phyloP scores from a whole-genome alignment of 92 coral and sea anemone species.

The Actinostola sp. region DNA sequence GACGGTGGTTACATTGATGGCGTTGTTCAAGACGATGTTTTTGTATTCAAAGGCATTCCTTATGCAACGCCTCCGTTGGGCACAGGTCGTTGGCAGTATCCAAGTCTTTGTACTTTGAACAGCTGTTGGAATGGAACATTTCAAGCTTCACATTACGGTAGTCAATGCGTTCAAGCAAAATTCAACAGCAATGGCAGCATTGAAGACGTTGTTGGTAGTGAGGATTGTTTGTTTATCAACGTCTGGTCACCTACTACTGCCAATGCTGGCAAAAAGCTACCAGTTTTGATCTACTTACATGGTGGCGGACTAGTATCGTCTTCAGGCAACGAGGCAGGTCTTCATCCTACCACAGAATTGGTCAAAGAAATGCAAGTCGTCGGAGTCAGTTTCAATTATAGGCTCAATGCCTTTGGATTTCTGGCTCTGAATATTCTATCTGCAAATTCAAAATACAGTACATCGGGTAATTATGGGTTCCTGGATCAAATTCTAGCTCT shows the following conservation, averaged over 20 bases:
- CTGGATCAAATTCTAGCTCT: constrained; percentile 80
- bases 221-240: constrained; percentile 72
- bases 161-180: constrained; percentile 62
- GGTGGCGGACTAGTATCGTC: constrained; percentile 57
- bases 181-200: constrained; percentile 13
- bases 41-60: constrained; percentile 74
- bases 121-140: constrained; percentile 73
- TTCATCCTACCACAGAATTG: constrained; percentile 58
- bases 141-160: constrained; percentile 58
- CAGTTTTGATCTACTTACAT: constrained; percentile 68
- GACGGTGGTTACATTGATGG: constrained; percentile 59
- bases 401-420: constrained; percentile 76
- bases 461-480: constrained; percentile 79
- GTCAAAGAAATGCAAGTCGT: constrained; percentile 60
- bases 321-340: constrained; percentile 61
- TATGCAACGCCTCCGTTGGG: constrained; percentile 51
- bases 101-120: constrained; percentile 47
- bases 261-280: constrained; percentile 32
- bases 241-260: constrained; percentile 56
- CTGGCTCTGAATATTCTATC: constrained; percentile 55
- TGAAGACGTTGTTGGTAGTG: constrained; percentile 46
- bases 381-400: constrained; percentile 71
- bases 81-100: constrained; percentile 56
- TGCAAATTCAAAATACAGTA: constrained; percentile 24
- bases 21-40: constrained; percentile 23